Evolutionary conservation across 2,113 vertebrate genomes (phyloP).

Genomic region (Procavia capensis): DNA sequence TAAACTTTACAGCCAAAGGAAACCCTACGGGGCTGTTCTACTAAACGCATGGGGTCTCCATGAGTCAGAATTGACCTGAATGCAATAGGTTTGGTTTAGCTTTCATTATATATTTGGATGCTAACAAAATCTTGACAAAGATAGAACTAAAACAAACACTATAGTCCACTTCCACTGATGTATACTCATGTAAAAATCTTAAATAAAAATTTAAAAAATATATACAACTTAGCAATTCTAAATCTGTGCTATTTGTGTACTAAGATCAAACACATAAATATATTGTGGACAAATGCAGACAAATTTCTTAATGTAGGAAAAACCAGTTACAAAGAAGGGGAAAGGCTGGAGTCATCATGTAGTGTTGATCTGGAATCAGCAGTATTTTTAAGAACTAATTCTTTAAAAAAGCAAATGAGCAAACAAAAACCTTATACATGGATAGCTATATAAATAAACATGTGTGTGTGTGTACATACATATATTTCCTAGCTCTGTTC

Average conservation of each 20-base stretch:
- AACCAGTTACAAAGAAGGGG: not conserved
- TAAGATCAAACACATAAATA: not conserved
- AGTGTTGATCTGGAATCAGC: not conserved
- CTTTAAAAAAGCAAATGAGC: not conserved
- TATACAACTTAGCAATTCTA: not conserved
- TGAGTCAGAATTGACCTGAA: too few species aligned
- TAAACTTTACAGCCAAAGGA: too few species aligned
- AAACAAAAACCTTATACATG: not conserved
- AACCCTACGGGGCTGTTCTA: too few species aligned
- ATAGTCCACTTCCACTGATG: not conserved
- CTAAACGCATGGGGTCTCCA: too few species aligned
- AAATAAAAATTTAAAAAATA: not conserved
- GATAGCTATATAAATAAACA: not conserved
- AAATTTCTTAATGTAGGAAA: not conserved
- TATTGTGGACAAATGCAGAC: not conserved
- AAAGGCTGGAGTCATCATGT: not conserved
- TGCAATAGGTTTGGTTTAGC: too few species aligned
- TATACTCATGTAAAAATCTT: not conserved
- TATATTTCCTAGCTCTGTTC: not conserved
- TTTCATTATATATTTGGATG: not conserved
- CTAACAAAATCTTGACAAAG: not conserved
- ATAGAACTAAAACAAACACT: not conserved
- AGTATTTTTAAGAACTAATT: not conserved
- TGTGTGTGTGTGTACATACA: not conserved
- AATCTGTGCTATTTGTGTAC: not conserved